These are phyloP conservation scores for Loriculus beryllinus DNA, from an alignment of 2,797 vertebrate species.

Conservation along the genomic window DNA sequence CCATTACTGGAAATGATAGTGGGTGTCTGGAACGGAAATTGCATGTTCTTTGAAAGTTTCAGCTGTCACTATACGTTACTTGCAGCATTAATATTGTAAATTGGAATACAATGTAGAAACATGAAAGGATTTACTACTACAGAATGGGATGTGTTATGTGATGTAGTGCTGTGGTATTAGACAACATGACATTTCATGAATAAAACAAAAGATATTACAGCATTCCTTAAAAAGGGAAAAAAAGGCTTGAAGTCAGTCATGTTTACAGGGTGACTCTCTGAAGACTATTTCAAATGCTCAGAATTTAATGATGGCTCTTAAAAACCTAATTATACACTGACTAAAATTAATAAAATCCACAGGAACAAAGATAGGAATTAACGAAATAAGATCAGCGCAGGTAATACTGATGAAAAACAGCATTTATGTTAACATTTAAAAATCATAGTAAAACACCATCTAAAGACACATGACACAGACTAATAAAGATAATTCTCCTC, in stretches of 20 bases:
- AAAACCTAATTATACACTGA: neutral
- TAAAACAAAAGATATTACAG: conserved; percentile 45
- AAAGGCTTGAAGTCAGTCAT: neutral
- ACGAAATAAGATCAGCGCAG: neutral
- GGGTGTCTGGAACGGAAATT: conserved; percentile 52
- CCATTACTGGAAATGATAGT: conserved; percentile 44
- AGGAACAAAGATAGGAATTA: neutral
- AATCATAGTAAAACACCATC: neutral
- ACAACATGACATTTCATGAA: conserved; percentile 18
- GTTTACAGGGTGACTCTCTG: neutral
- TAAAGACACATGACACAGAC: neutral
- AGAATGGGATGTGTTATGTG: conserved; percentile 34
- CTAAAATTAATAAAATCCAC: conserved; percentile 11
- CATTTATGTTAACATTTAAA: conserved; percentile 1
- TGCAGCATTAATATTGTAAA: conserved; percentile 30
- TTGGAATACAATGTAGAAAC: conserved; percentile 27
- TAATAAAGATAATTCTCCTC: neutral
- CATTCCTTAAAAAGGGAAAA: neutral
- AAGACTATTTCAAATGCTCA: neutral
- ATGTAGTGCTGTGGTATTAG: conserved; percentile 36
- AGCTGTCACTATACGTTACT: conserved; percentile 28
- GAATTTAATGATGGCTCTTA: conserved; percentile 18
- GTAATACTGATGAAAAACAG: neutral
- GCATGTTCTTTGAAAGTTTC: conserved; percentile 34
- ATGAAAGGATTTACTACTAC: conserved; percentile 50